Percentiles rank a stretch among this genome's conserved stretches.
Conservation (phyloP, 2,797 vertebrate genomes). For the Myoxocephalus aenaeus region DNA sequence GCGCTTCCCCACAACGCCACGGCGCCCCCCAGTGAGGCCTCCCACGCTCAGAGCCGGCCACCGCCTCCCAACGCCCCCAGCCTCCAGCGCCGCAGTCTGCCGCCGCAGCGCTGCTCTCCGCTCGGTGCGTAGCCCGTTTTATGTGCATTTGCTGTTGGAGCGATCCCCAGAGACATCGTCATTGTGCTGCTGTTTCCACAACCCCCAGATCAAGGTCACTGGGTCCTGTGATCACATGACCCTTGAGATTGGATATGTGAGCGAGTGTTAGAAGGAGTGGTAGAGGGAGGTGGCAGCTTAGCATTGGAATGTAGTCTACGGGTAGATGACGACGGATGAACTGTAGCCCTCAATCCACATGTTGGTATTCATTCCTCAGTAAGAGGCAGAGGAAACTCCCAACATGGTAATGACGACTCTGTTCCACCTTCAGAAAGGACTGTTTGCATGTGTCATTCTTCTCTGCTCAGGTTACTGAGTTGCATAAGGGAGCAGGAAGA, state of each 20-base stretch:
- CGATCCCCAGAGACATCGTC: conserved; percentile 1
- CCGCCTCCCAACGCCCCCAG: conserved; percentile 77
- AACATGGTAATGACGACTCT: background rate
- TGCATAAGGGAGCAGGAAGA: background rate
- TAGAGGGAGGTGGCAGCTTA: conserved; percentile 6
- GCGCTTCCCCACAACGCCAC: conserved; percentile 75
- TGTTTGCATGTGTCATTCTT: background rate
- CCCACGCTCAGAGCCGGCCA: conserved; percentile 70
- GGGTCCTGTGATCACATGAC: conserved; percentile 16
- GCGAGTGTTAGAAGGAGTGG: background rate
- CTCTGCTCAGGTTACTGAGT: background rate
- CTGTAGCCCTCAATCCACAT: background rate
- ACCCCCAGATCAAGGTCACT: conserved; percentile 33
- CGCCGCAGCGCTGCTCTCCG: conserved; percentile 85
- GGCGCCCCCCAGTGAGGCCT: conserved; percentile 76
- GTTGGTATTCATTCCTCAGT: conserved; percentile 1
- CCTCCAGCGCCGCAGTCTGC: conserved; percentile 86
- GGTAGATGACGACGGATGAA: background rate
- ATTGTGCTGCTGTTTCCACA: background rate
- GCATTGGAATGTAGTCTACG: conserved; percentile 1
- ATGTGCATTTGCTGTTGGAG: background rate
- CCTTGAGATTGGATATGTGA: conserved; percentile 7
- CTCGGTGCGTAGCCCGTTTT: conserved; percentile 77
- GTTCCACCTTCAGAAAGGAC: background rate
- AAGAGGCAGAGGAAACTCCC: background rate